These are phyloP conservation scores for Bactericera cockerelli DNA, from an alignment of 1,140 invertebrate genomes.

Conservation along the genomic window DNA sequence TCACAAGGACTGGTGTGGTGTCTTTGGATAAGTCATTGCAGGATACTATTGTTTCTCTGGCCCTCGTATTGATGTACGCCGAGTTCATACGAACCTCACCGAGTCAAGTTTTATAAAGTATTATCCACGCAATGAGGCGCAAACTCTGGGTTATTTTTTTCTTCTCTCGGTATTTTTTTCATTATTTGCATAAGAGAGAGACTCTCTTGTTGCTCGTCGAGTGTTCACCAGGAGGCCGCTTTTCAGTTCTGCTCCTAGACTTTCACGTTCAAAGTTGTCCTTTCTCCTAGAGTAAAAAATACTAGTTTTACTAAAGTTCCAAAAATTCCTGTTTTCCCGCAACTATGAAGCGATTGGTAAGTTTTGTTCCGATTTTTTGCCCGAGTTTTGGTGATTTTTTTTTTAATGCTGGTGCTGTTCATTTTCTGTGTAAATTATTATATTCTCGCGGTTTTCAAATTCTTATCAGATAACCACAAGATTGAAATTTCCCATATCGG, in stretches of 20 bases:
- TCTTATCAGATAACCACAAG: too few species aligned
- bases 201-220: constrained; percentile 1
- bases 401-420: too few species aligned
- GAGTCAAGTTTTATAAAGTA: background rate
- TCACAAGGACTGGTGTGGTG: constrained; percentile 7
- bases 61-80: constrained; percentile 5
- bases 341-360: too few species aligned
- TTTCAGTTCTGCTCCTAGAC: constrained; percentile 5
- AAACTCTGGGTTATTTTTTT: constrained; percentile 2
- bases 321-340: too few species aligned
- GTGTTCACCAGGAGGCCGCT: background rate
- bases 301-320: too few species aligned
- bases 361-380: too few species aligned
- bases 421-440: too few species aligned
- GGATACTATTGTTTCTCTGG: constrained; percentile 2
- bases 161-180: background rate
- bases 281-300: background rate
- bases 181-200: constrained; percentile 2
- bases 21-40: constrained; percentile 6
- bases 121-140: constrained; percentile 4
- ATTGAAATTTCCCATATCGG: too few species aligned
- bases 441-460: too few species aligned
- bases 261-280: background rate
- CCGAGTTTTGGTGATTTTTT: too few species aligned
- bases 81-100: background rate